phyloP scores from a whole-genome alignment of 53 echinoderm and acorn worm species.

The Hippasteria phrygiana region DNA sequence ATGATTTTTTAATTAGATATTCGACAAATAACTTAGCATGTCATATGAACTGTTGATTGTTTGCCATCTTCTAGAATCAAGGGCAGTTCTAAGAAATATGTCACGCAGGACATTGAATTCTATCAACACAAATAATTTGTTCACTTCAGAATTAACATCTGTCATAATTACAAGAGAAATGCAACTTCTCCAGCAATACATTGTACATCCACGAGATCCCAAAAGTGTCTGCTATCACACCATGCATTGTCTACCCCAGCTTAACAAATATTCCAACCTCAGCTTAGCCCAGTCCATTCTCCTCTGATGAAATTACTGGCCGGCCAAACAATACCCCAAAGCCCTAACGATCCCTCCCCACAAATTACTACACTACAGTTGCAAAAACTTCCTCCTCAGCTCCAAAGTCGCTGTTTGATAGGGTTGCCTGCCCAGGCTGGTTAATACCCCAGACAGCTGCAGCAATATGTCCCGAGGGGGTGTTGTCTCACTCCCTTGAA shows the following conservation, averaged over 20 bases:
- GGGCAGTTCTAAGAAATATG: too few relatives aligned
- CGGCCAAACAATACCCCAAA: constrained; percentile 22
- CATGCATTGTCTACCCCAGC: background rate
- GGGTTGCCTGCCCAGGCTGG: constrained; percentile 12
- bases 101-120: too few relatives aligned
- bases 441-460: constrained; percentile 58
- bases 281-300: background rate
- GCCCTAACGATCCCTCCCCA: constrained; percentile 7
- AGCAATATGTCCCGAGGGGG: constrained; percentile 54
- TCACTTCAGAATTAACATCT: too few relatives aligned
- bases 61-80: too few relatives aligned
- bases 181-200: too few relatives aligned
- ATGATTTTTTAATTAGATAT: too few relatives aligned
- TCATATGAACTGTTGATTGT: too few relatives aligned
- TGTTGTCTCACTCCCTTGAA: constrained; percentile 17
- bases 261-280: background rate
- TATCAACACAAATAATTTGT: too few relatives aligned
- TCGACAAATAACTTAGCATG: too few relatives aligned
- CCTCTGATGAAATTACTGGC: constrained; percentile 44
- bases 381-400: constrained; percentile 12
- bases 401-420: constrained; percentile 10
- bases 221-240: too few relatives aligned
- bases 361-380: constrained; percentile 49
- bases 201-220: too few relatives aligned
- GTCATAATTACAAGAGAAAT: too few relatives aligned